Evolutionary conservation across 2,888 invertebrate species (phyloP).

Genomic region (Pimpla rufipes): DNA sequence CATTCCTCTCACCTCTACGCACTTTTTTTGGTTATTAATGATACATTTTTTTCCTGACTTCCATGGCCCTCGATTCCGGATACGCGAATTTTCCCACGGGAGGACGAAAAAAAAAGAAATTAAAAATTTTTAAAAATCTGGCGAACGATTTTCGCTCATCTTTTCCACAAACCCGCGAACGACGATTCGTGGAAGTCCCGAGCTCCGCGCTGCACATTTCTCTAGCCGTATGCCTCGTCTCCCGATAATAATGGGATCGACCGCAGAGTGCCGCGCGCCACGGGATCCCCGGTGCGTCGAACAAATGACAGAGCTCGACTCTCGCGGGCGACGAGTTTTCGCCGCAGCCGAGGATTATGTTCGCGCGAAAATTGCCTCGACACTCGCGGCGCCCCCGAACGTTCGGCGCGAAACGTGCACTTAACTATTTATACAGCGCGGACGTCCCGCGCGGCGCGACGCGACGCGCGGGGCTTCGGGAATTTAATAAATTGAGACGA

Average conservation of each 20-base stretch:
- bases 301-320: constrained; percentile 30
- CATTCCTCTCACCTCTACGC: background rate
- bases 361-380: constrained; percentile 32
- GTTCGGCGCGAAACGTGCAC: background rate
- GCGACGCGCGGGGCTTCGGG: too few relatives aligned
- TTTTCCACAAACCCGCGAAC: constrained; percentile 19
- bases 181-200: constrained; percentile 39
- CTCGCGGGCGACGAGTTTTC: constrained; percentile 14
- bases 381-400: background rate
- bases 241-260: constrained; percentile 47
- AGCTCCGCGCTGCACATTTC: constrained; percentile 22
- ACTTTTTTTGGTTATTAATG: background rate
- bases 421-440: constrained; percentile 22
- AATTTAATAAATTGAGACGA: constrained; percentile 12
- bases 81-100: background rate
- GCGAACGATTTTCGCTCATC: background rate
- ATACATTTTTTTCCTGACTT: background rate
- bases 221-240: constrained; percentile 24
- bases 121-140: background rate
- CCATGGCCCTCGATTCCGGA: background rate
- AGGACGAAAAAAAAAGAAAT: background rate
- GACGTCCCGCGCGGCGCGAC: background rate
- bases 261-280: constrained; percentile 22
- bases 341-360: constrained; percentile 30
- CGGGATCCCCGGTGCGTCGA: constrained; percentile 21